Percentiles rank a stretch among this genome's conserved stretches.
These are phyloP conservation scores for Himalopsyche kuldschensis DNA, from an alignment of 2,888 invertebrate genomes.

Conservation along the genomic window DNA sequence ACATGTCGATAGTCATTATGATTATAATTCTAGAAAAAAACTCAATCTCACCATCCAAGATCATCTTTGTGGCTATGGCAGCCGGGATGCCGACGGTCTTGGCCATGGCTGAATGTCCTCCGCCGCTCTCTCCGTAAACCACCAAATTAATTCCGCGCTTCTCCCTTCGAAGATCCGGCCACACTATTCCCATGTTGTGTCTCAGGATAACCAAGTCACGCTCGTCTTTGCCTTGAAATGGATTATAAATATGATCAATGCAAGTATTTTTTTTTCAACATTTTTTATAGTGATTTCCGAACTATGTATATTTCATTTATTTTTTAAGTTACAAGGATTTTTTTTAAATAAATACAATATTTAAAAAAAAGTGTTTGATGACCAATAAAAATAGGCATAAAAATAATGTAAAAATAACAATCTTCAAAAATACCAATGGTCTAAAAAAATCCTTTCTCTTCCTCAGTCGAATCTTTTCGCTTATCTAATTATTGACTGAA, in stretches of 20 bases:
- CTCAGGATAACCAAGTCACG: slow-evolving; percentile 92
- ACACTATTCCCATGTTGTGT: slow-evolving; percentile 89
- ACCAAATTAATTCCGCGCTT: slow-evolving; percentile 83
- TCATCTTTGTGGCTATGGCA: slow-evolving; percentile 97
- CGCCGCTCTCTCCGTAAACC: slow-evolving; percentile 74
- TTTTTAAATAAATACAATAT: too few species aligned
- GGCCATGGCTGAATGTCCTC: slow-evolving; percentile 91
- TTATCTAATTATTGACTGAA: too few species aligned
- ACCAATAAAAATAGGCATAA: too few species aligned
- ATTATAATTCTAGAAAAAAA: neutral
- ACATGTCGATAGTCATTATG: neutral
- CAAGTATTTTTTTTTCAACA: too few species aligned
- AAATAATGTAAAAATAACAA: too few species aligned
- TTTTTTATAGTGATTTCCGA: too few species aligned
- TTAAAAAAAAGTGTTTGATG: too few species aligned
- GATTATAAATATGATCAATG: neutral
- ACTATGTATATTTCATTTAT: too few species aligned
- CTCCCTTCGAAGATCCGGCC: slow-evolving; percentile 86
- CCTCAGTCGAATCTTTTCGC: too few species aligned
- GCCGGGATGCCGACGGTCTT: slow-evolving; percentile 70
- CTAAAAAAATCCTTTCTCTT: too few species aligned
- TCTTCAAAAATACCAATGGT: too few species aligned
- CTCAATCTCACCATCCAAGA: slow-evolving; percentile 77
- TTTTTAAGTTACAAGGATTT: too few species aligned
- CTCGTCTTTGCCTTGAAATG: slow-evolving; percentile 69